Evolutionary conservation across 2,113 vertebrate genomes (phyloP).

Genomic region (Shinisaurus crocodilurus): DNA sequence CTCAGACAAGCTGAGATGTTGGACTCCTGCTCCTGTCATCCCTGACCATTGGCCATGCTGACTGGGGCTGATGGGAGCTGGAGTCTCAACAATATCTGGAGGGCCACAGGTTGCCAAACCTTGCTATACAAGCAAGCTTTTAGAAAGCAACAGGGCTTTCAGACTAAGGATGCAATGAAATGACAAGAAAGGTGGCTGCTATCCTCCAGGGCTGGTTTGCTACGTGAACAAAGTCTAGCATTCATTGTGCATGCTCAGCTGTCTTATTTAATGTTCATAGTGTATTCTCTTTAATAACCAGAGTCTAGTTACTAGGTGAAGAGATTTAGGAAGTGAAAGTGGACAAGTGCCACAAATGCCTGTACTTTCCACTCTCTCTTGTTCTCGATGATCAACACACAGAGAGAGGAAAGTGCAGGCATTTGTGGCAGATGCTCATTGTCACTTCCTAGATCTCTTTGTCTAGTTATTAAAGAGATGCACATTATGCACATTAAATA

Average conservation of each 20-base stretch:
- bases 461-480: not conserved
- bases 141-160: not conserved
- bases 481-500: not conserved
- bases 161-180: not conserved
- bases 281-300: not conserved
- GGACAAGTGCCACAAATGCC: not conserved
- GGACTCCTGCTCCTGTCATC: not conserved
- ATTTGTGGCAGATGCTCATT: not conserved
- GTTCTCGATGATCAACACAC: not conserved
- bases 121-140: not conserved
- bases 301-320: not conserved
- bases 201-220: not conserved
- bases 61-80: not conserved
- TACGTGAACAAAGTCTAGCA: not conserved
- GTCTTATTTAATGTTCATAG: not conserved
- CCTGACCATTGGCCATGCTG: not conserved
- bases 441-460: not conserved
- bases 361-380: not conserved
- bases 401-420: not conserved
- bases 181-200: not conserved
- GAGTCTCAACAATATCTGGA: not conserved
- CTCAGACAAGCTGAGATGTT: no score
- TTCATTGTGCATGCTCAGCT: not conserved
- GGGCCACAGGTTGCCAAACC: not conserved
- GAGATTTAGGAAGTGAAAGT: not conserved